Percentiles rank a stretch among this genome's conserved stretches.
These are phyloP conservation scores for Chirona hameri DNA, from an alignment of 2,888 invertebrate species.

Conservation along the genomic window DNA sequence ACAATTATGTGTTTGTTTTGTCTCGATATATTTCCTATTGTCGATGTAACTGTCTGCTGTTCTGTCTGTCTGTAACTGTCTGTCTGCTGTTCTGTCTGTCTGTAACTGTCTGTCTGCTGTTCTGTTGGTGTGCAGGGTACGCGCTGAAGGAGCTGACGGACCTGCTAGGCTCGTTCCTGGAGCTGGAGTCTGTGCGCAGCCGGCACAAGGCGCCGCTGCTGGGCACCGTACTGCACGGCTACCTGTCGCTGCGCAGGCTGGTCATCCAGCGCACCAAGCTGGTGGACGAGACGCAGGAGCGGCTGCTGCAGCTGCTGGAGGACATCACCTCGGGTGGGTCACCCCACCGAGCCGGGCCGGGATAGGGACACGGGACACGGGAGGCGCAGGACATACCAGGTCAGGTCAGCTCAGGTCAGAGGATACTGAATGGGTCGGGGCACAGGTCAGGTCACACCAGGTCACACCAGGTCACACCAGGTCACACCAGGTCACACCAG, in stretches of 20 bases:
- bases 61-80: neutral
- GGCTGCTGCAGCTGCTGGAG: constrained; percentile 83
- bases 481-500: no score
- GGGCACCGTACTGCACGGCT: constrained; percentile 88
- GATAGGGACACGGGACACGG: neutral
- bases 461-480: no score
- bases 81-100: neutral
- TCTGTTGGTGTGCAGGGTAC: constrained; percentile 61
- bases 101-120: neutral
- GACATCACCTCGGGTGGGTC: constrained; percentile 82
- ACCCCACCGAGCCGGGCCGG: neutral
- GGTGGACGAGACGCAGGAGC: constrained; percentile 95
- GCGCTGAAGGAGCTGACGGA: constrained; percentile 87
- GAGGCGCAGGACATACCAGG: no score
- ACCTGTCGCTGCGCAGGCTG: constrained; percentile 80
- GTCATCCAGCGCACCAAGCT: constrained; percentile 91
- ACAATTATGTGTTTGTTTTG: no score
- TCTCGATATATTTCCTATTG: no score
- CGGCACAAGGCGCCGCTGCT: constrained; percentile 85
- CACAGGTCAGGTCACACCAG: no score
- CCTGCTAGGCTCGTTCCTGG: constrained; percentile 79
- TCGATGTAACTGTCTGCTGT: neutral
- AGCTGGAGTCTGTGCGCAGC: constrained; percentile 79
- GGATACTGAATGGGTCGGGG: no score
- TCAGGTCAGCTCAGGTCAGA: no score